phyloP scores from a whole-genome alignment of 1,140 invertebrate species.

The Scaptomyza pallida region DNA sequence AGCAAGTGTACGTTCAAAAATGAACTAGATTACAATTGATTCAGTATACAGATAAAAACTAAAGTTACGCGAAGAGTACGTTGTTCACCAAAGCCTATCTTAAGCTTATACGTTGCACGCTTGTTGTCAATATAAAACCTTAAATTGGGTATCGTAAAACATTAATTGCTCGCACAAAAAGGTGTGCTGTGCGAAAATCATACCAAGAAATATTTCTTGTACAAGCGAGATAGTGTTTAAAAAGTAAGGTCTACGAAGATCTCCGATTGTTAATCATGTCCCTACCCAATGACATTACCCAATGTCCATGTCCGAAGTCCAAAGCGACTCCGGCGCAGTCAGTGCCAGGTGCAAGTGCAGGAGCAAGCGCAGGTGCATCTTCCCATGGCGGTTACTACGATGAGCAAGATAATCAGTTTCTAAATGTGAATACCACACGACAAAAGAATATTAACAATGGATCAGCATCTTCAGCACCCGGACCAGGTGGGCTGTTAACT shows the following conservation, averaged over 20 bases:
- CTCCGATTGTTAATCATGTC: slow-evolving; percentile 41
- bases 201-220: not conserved
- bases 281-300: slow-evolving; percentile 31
- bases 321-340: slow-evolving; percentile 56
- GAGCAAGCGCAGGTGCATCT: not conserved
- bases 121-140: slow-evolving; percentile 12
- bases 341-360: slow-evolving; percentile 47
- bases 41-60: not conserved
- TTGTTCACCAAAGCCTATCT: not conserved
- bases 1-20: too few species aligned
- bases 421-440: slow-evolving; percentile 56
- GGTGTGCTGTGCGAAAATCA: not conserved
- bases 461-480: slow-evolving; percentile 66
- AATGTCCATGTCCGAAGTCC: slow-evolving; percentile 4
- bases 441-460: slow-evolving; percentile 33
- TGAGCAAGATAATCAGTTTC: slow-evolving; percentile 67
- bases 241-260: too few species aligned
- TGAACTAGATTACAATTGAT: not conserved
- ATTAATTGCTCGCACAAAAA: not conserved
- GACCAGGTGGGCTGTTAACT: slow-evolving; percentile 43
- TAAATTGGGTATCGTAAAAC: not conserved
- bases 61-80: not conserved
- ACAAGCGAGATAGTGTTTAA: too few species aligned
- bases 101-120: not conserved
- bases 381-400: slow-evolving; percentile 37